A percentile compares a stretch with the other conserved stretches of the same genome.
Conservation (phyloP, 2,888 invertebrate genomes). For the Copidosoma aretas region DNA sequence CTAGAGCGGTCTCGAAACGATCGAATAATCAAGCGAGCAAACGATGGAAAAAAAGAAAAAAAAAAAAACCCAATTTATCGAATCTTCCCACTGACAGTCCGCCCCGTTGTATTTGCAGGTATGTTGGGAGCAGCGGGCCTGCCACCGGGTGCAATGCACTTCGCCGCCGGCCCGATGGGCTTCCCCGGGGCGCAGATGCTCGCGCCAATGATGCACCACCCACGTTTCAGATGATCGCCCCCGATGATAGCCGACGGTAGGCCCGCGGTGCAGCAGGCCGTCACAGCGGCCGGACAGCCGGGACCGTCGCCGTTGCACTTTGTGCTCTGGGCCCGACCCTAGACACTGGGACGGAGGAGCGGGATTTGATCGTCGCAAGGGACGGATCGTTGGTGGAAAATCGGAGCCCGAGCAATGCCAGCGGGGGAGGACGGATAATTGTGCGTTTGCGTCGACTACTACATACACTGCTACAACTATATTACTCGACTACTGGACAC, state of each 20-base stretch:
- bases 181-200: conserved; percentile 66
- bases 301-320: conserved; percentile 65
- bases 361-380: too few species aligned
- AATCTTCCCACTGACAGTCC: conserved; percentile 20
- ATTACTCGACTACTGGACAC: too few species aligned
- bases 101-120: conserved; percentile 54
- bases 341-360: conserved; percentile 33
- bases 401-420: too few species aligned
- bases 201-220: conserved; percentile 76
- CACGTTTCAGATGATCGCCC: conserved; percentile 86
- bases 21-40: background rate
- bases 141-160: conserved; percentile 65
- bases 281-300: conserved; percentile 62
- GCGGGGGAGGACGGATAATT: too few species aligned
- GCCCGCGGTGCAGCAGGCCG: conserved; percentile 62
- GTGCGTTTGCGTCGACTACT: too few species aligned
- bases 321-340: conserved; percentile 68
- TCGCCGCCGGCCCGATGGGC: conserved; percentile 62
- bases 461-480: too few species aligned
- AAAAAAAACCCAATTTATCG: background rate
- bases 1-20: too few species aligned
- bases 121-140: conserved; percentile 59
- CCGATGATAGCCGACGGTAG: conserved; percentile 62
- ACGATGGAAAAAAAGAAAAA: conserved; percentile 6
- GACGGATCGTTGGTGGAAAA: too few species aligned